Conservation (phyloP, 1,140 invertebrate genomes). For the Drosophila rhopaloa region DNA sequence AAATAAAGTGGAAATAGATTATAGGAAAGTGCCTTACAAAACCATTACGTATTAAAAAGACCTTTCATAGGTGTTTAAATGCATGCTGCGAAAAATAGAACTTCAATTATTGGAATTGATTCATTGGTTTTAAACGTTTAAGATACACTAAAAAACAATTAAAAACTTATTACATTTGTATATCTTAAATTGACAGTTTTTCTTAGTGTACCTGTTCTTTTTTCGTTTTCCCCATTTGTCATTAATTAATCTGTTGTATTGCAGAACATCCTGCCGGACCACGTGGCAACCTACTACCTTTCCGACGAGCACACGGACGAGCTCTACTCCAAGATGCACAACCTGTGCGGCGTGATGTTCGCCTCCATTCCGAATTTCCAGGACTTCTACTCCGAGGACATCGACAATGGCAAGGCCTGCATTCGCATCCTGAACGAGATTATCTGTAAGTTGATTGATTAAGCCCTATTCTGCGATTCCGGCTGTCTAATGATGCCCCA, state of each 20-base stretch:
- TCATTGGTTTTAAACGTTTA: too few species aligned
- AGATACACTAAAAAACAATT: background rate
- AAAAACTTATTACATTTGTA: too few species aligned
- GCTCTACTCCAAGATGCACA: conserved; percentile 96
- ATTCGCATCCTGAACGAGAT: conserved; percentile 99
- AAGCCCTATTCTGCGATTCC: conserved; percentile 20
- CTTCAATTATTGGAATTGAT: too few species aligned
- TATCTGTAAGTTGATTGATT: conserved; percentile 87
- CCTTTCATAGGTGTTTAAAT: too few species aligned
- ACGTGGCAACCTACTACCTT: conserved; percentile 97
- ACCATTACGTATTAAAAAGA: too few species aligned
- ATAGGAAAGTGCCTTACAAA: too few species aligned
- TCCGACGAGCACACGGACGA: conserved; percentile 91
- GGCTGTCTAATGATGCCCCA: conserved; percentile 33
- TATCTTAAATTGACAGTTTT: background rate
- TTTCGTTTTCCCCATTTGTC: background rate
- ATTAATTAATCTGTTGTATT: conserved; percentile 64
- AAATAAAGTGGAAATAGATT: background rate
- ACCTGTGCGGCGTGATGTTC: conserved; percentile 98
- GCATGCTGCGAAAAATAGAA: too few species aligned
- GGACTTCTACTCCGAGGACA: conserved; percentile 99
- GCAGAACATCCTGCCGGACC: conserved; percentile 96
- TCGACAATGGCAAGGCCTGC: conserved; percentile 98
- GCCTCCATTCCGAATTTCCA: conserved; percentile 99
- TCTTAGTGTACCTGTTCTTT: background rate